Evolutionary conservation across 2,888 invertebrate genomes (phyloP).

Genomic region (Ophioninae sp.): DNA sequence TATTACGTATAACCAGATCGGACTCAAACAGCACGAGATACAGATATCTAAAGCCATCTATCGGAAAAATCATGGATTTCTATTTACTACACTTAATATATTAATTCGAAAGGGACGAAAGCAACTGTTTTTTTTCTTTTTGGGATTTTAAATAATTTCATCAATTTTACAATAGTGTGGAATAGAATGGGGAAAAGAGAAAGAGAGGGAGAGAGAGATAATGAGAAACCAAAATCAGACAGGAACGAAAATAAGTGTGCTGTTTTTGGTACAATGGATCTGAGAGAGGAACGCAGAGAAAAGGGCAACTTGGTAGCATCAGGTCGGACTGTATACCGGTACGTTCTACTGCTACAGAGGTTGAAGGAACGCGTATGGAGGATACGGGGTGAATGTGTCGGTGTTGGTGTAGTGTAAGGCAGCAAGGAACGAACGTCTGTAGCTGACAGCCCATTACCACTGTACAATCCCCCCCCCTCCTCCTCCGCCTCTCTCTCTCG

Average conservation of each 20-base stretch:
- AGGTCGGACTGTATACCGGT: conserved; percentile 48
- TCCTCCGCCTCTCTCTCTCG: conserved; percentile 63
- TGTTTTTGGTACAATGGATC: conserved; percentile 16
- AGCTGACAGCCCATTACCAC: conserved; percentile 80
- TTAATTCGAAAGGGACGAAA: not conserved
- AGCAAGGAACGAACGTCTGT: conserved; percentile 76
- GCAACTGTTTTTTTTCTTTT: not conserved
- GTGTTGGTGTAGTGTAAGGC: conserved; percentile 75
- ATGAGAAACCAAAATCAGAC: conserved; percentile 17
- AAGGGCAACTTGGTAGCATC: conserved; percentile 53
- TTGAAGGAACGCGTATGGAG: conserved; percentile 33
- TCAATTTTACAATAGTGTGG: conserved; percentile 3
- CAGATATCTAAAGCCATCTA: no score
- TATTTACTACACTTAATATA: not conserved
- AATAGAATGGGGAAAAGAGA: conserved; percentile 1
- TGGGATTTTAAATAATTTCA: not conserved
- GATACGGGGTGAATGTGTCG: conserved; percentile 67
- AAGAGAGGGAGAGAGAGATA: conserved; percentile 28
- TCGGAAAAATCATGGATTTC: no score
- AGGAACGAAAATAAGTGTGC: conserved; percentile 4
- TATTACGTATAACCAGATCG: no score
- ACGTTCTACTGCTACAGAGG: conserved; percentile 47
- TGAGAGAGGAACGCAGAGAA: conserved; percentile 33
- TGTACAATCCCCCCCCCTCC: conserved; percentile 73
- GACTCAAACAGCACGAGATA: no score